Base-by-base conservation (phyloP, 2,113 vertebrate genomes). In the Nothobranchius kuhntae region DNA sequence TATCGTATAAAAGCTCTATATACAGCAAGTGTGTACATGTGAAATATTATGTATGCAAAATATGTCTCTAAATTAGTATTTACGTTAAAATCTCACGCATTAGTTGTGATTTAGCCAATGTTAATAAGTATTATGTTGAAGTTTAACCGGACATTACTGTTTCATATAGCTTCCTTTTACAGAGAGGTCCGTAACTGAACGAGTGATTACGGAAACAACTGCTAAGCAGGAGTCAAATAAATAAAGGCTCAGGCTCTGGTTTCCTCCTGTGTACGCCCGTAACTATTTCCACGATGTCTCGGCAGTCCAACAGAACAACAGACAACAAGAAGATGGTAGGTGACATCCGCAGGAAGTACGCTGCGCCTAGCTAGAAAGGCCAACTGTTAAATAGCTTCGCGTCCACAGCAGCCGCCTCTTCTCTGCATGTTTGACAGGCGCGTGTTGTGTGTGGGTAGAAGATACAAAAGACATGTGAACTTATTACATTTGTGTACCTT, bases 311-410 rank as follows among this genome's bases (percentile, higher is more conserved):
- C 89, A 93, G 97, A 87, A 93, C 95, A 70, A 92, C 95, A 62
- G 96, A 98, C 91, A 96, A 90, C 94, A 98, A 98, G 90, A 98
- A 98, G 90, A 98, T 98, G 96, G 97, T 98, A 94, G 94, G 87
- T 42, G 42, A 61, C 40, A 40, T n/a, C 60, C 53, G 14, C 40
- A 63, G 9, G 15, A 17, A 9, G 9, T 71, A 66, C 62, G 70
- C 45, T n/a, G 13, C 44, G 60, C 2, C n/a, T 46, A 61, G 44
- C 53, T 58, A 75, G 73, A 26, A 10, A 77, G 69, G 74, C 68
- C 84, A 84, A 67, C 56, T 1, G 12, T 13, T 35, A 55, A 3
- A 47, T 30, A 3, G 7, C 11, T 9, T 10, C 15, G 13, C 53
- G 5, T 60, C 6, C 30, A 2, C 2, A 8, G 15, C 9, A 17